Evolutionary conservation across 92 coral and sea anemone species (phyloP), one percentile per base, ranked within the genome.

Genomic region (Phymanthus crucifer): DNA sequence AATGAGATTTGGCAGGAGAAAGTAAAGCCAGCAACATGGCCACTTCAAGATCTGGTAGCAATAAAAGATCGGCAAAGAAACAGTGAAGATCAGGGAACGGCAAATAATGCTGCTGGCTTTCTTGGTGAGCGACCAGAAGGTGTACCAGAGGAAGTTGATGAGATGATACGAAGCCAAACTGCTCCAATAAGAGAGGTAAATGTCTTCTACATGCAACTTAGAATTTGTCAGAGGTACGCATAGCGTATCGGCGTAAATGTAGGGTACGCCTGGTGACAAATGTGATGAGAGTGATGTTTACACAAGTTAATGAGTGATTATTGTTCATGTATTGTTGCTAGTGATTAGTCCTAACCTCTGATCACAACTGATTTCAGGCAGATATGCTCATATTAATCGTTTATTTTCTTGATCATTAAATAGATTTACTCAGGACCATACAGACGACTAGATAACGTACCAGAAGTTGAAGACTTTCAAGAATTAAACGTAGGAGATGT

Each of bases 141-240:
- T 9, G 88, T 84, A 38, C 84, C 84, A 37, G 33, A n/a, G 32
- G 84, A 78, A 32, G 66, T 83, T 2, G 81, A 75, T 47, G 69
- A 75, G 11, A 83, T 82, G 86, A 46, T 82, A n/a, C 45, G 79
- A 58, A 73, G 65, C 66, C 84, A 84, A 78, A 80, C 73, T 78
- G 79, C 88, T 46, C 80, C 88, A 78, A 71, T 84, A n/a, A 76
- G 80, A 58, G 76, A 84, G 83, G 88, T 84, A 77, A 24, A 43
- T 43, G 48, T 5, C 48, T 43, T 43, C n/a, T n/a, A n/a, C n/a
- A n/a, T n/a, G n/a, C n/a, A n/a, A n/a, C n/a, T n/a, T n/a, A n/a
- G n/a, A n/a, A n/a, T n/a, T n/a, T n/a, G n/a, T n/a, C n/a, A n/a
- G n/a, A n/a, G n/a, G n/a, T n/a, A n/a, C n/a, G n/a, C n/a, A n/a